phyloP scores from a whole-genome alignment of 2,797 vertebrate species.

The Siniperca undulata region DNA sequence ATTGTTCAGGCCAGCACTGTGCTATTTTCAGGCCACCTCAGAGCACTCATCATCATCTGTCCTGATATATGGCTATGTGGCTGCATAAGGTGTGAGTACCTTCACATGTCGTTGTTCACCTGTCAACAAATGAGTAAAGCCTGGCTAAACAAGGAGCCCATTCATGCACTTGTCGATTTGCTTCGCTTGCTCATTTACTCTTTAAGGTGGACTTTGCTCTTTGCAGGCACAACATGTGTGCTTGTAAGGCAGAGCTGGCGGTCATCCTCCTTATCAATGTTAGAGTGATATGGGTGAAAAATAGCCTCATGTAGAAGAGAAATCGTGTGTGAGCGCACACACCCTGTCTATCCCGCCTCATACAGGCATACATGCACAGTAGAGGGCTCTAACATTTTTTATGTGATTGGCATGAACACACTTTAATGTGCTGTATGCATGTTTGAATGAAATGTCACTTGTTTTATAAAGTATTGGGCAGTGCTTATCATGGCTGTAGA shows the following conservation, averaged over 20 bases:
- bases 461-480: slow-evolving; percentile 2
- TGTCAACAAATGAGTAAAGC: slow-evolving; percentile 66
- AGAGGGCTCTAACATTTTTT: slow-evolving; percentile 15
- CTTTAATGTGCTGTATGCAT: slow-evolving; percentile 20
- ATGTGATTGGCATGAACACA: slow-evolving; percentile 24
- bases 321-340: slow-evolving; percentile 22
- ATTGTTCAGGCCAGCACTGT: slow-evolving; percentile 47
- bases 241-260: slow-evolving; percentile 59
- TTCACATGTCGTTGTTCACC: slow-evolving; percentile 68
- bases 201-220: slow-evolving; percentile 79
- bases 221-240: slow-evolving; percentile 59
- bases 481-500: slow-evolving; percentile 13
- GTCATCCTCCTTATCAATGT: slow-evolving; percentile 75
- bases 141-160: slow-evolving; percentile 77
- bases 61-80: slow-evolving; percentile 37
- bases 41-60: slow-evolving; percentile 48
- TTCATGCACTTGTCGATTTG: slow-evolving; percentile 74
- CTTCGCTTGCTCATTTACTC: slow-evolving; percentile 70
- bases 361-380: slow-evolving; percentile 23
- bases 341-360: not conserved
- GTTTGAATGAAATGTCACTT: slow-evolving; percentile 35
- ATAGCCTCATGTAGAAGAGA: slow-evolving; percentile 39
- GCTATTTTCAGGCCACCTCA: slow-evolving; percentile 55
- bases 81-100: slow-evolving; percentile 58
- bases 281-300: slow-evolving; percentile 59